Conservation (phyloP, 2,888 invertebrate species). For the Drosophila picticornis region DNA sequence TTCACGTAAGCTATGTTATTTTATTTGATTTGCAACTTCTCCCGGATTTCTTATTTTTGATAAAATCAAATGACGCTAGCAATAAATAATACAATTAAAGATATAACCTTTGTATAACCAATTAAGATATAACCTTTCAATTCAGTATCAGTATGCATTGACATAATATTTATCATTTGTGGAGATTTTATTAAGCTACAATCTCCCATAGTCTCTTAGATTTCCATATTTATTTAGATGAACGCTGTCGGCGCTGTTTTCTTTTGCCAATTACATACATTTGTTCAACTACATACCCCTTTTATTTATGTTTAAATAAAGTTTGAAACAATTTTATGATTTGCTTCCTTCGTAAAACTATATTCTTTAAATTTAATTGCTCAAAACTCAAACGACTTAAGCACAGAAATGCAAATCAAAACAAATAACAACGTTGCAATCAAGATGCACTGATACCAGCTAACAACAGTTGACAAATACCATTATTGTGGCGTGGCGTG, state of each 20-base stretch:
- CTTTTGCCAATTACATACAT: not conserved
- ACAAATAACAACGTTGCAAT: too few species aligned
- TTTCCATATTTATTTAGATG: not conserved
- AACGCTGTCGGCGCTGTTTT: not conserved
- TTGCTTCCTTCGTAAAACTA: not conserved
- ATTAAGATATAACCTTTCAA: not conserved
- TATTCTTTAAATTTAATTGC: not conserved
- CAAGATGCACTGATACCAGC: too few species aligned
- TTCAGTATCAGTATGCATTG: not conserved
- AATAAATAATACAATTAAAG: not conserved
- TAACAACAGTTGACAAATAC: too few species aligned
- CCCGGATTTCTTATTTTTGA: not conserved
- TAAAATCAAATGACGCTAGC: not conserved
- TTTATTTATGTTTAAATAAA: not conserved
- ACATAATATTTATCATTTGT: not conserved
- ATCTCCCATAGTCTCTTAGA: not conserved
- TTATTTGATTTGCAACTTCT: not conserved
- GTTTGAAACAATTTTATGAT: not conserved
- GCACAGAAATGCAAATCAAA: too few species aligned
- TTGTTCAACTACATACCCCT: not conserved
- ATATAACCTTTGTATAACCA: too few species aligned
- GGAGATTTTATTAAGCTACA: not conserved
- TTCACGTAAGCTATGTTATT: not conserved
- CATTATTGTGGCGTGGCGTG: too few species aligned
- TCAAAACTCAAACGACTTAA: not conserved